A percentile compares a stretch with the other conserved stretches of the same genome.
phyloP scores from a whole-genome alignment of 2,113 vertebrate species.

The Callorhinus ursinus region DNA sequence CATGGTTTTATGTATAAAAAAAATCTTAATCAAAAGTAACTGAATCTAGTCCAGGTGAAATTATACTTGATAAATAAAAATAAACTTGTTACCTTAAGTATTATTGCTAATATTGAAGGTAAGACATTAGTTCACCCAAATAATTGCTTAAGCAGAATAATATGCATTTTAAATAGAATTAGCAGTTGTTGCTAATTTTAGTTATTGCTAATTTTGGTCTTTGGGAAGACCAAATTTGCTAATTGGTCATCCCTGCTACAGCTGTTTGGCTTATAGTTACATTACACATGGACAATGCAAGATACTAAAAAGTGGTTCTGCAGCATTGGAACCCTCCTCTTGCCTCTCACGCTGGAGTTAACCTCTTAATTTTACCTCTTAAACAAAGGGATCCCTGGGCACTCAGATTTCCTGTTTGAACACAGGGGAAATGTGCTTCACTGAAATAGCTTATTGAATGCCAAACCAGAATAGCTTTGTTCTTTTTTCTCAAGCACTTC shows the following conservation, averaged over 20 bases:
- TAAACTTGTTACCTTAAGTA: not conserved
- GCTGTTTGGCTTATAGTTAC: not conserved
- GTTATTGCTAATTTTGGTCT: not conserved
- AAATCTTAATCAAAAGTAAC: not conserved
- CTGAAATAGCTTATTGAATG: not conserved
- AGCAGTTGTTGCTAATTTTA: not conserved
- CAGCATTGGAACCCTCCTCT: not conserved
- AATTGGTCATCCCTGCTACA: not conserved
- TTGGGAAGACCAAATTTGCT: not conserved
- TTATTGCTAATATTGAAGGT: not conserved
- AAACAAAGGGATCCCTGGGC: not conserved
- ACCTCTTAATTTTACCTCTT: constrained; percentile 3
- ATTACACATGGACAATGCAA: not conserved
- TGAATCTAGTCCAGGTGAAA: not conserved
- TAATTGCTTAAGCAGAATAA: constrained; percentile 1
- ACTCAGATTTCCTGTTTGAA: constrained; percentile 6
- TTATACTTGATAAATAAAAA: constrained; percentile 39
- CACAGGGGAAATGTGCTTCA: not conserved
- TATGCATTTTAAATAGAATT: constrained; percentile 3
- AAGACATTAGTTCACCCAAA: not conserved
- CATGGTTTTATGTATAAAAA: not conserved
- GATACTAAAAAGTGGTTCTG: not conserved
- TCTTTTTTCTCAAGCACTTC: not conserved
- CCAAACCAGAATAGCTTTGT: not conserved
- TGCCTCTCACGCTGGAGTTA: not conserved